These are phyloP conservation scores for Pongo pygmaeus DNA, from an alignment of 2,113 vertebrate genomes.

Conservation along the genomic window DNA sequence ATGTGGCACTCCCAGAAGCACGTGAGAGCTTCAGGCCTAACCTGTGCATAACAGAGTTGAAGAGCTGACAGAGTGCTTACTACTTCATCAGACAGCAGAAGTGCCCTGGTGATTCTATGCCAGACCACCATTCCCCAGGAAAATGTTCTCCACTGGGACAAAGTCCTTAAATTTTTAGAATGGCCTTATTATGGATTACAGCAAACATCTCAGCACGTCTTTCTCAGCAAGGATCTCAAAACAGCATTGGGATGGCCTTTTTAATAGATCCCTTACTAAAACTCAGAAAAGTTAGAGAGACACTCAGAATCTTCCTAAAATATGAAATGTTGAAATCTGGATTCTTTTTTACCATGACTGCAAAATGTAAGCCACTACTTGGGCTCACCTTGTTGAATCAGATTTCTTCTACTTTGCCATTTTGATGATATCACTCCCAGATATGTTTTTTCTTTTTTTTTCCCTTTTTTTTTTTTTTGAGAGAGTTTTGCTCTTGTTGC, in stretches of 20 bases:
- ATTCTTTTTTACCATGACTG: neutral
- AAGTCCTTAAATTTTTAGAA: neutral
- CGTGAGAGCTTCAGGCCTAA: neutral
- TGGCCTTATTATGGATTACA: neutral
- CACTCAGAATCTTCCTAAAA: neutral
- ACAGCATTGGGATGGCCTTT: neutral
- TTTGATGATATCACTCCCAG: neutral
- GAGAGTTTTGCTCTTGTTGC: no score
- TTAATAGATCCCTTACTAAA: neutral
- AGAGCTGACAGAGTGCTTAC: neutral
- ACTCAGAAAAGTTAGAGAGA: neutral
- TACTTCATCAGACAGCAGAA: rapidly evolving
- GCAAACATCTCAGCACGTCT: neutral
- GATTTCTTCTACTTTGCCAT: neutral
- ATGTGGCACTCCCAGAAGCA: neutral
- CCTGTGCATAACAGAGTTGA: neutral
- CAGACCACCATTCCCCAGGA: neutral
- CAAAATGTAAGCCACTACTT: neutral
- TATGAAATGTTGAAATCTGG: neutral
- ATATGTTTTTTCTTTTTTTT: neutral
- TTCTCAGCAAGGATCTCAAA: neutral
- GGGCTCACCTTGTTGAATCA: no score
- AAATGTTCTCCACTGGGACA: neutral
- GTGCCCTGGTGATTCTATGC: neutral
- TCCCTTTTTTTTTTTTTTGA: no score